phyloP scores from a whole-genome alignment of 2,797 vertebrate genomes.

The Emydoidea blandingii region DNA sequence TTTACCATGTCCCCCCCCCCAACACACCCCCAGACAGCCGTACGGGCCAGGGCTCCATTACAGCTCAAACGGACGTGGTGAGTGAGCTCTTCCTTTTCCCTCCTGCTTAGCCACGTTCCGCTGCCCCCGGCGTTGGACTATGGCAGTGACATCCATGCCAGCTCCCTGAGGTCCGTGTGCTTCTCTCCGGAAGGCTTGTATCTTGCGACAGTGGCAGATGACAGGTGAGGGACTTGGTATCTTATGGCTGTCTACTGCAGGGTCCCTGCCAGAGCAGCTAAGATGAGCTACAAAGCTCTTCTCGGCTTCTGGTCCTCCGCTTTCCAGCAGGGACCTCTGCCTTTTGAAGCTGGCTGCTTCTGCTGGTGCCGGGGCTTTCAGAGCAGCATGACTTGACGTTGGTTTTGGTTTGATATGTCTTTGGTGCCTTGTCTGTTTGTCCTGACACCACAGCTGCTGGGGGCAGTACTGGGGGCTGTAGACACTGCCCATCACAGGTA shows the following conservation, averaged over 20 bases:
- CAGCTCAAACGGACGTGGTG: not conserved
- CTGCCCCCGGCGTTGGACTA: slow-evolving; percentile 72
- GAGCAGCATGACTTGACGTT: not conserved
- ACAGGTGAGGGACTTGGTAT: slow-evolving; percentile 84
- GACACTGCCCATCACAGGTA: not conserved
- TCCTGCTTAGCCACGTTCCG: slow-evolving; percentile 60
- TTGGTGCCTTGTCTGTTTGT: not conserved
- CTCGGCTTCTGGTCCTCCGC: not conserved
- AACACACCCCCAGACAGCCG: rapidly evolving
- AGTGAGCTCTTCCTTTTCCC: rapidly evolving
- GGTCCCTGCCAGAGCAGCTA: not conserved
- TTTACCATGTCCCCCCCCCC: not conserved
- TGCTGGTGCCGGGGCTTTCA: no score
- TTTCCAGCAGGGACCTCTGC: not conserved
- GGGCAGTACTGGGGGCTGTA: not conserved
- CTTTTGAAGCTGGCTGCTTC: not conserved
- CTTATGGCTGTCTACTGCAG: not conserved
- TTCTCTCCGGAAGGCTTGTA: slow-evolving; percentile 93
- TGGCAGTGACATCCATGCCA: slow-evolving; percentile 78
- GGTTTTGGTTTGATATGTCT: not conserved
- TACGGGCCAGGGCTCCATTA: not conserved
- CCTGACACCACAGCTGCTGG: not conserved
- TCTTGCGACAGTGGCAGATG: slow-evolving; percentile 92
- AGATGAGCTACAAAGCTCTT: not conserved
- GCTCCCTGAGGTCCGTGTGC: slow-evolving; percentile 90